Evolutionary conservation across 2,888 invertebrate species (phyloP).

Genomic region (Hylaea fasciaria): DNA sequence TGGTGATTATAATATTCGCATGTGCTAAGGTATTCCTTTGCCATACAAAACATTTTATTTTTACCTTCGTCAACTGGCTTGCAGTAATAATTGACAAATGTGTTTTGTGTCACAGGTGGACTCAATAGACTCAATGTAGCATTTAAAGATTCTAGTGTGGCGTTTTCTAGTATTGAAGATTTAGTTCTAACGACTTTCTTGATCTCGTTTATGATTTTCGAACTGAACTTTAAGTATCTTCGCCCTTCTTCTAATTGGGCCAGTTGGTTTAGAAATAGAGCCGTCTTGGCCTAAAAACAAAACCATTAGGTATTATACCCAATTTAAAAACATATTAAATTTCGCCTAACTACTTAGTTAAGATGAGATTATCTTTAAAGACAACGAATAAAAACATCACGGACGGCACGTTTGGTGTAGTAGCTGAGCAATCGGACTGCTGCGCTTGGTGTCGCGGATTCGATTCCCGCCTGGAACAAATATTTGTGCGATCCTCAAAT

Average conservation of each 20-base stretch:
- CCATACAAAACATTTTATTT: slow-evolving; percentile 53
- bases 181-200: slow-evolving; percentile 66
- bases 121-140: slow-evolving; percentile 59
- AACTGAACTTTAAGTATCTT: slow-evolving; percentile 70
- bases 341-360: too few species aligned
- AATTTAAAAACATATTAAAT: too few species aligned
- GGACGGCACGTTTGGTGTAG: too few species aligned
- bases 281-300: slow-evolving; percentile 58
- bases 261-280: slow-evolving; percentile 62
- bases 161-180: slow-evolving; percentile 52
- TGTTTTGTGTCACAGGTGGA: slow-evolving; percentile 53
- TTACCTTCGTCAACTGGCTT: slow-evolving; percentile 65
- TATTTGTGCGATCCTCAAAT: too few species aligned
- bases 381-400: too few species aligned
- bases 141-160: slow-evolving; percentile 60
- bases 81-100: slow-evolving; percentile 58
- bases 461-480: too few species aligned
- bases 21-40: slow-evolving; percentile 41
- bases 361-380: too few species aligned
- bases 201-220: slow-evolving; percentile 70
- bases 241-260: slow-evolving; percentile 71
- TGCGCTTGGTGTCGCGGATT: too few species aligned
- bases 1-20: slow-evolving; percentile 27
- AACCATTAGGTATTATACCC: too few species aligned
- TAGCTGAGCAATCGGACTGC: too few species aligned